Evolutionary conservation across 2,113 vertebrate species (phyloP).

Genomic region (Macrotis lagotis): DNA sequence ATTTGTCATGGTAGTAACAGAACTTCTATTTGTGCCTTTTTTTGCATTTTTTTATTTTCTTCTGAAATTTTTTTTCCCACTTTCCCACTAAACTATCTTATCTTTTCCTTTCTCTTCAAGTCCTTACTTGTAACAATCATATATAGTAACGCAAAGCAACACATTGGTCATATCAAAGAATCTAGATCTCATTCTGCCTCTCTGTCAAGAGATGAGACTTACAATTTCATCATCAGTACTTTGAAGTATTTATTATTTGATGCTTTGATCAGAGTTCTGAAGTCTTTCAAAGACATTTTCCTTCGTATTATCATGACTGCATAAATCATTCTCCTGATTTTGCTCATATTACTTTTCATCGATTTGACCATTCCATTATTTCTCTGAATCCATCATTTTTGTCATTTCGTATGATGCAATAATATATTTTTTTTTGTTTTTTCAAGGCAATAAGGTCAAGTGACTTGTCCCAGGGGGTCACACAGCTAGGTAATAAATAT

Average conservation of each 20-base stretch:
- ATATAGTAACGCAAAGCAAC: background rate
- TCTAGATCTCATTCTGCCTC: background rate
- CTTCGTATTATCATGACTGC: background rate
- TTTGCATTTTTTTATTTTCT: background rate
- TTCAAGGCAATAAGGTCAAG: too few relatives aligned
- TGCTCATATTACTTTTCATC: background rate
- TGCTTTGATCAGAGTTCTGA: background rate
- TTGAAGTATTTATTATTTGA: background rate
- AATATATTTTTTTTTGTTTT: too few relatives aligned
- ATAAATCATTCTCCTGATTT: background rate
- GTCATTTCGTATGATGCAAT: background rate
- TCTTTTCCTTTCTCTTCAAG: background rate
- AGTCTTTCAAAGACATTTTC: background rate
- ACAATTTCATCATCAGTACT: background rate
- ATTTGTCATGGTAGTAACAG: background rate
- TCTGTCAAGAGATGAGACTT: background rate
- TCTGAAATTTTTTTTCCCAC: background rate
- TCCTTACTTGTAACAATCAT: background rate
- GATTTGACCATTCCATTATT: background rate
- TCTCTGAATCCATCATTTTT: background rate
- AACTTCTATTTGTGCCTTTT: background rate
- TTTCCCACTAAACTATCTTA: background rate
- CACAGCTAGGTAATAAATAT: too few relatives aligned
- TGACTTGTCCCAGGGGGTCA: too few relatives aligned
- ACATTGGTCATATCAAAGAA: background rate